phyloP scores from a whole-genome alignment of 2,797 vertebrate genomes.

The Scolopax bukidnonensis region DNA sequence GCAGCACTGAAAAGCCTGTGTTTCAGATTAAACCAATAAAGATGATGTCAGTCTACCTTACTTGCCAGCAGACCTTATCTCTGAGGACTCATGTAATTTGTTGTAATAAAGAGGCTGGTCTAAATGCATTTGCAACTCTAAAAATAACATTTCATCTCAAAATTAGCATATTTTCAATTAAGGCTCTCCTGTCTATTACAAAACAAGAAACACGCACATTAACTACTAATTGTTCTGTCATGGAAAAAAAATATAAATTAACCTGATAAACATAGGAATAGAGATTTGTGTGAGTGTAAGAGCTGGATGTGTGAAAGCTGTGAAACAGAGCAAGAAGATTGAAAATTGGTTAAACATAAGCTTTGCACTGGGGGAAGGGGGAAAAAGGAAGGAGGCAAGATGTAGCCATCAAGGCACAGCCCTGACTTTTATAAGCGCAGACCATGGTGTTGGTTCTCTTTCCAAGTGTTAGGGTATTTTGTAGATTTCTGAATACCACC shows the following conservation, averaged over 20 bases:
- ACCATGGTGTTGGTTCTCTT: background rate
- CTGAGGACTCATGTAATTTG: background rate
- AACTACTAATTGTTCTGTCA: background rate
- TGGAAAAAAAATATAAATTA: background rate
- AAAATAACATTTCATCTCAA: conserved; percentile 40
- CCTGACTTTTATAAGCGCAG: background rate
- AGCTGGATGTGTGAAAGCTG: background rate
- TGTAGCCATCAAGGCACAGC: background rate
- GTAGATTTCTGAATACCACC: background rate
- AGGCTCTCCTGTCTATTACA: background rate
- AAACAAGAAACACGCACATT: background rate
- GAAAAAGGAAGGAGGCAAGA: background rate
- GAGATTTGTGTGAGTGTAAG: background rate
- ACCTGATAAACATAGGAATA: background rate
- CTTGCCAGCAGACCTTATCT: background rate
- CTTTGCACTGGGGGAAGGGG: background rate
- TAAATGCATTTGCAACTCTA: conserved; percentile 21
- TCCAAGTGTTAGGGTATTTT: background rate
- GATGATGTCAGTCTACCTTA: background rate
- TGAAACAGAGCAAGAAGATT: background rate
- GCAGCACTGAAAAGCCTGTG: background rate
- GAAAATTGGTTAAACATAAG: background rate
- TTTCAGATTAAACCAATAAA: background rate
- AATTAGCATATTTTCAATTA: conserved; percentile 56
- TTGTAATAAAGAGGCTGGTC: background rate